Evolutionary conservation across 2,888 invertebrate species (phyloP).

Genomic region (Stenodera caucasica): DNA sequence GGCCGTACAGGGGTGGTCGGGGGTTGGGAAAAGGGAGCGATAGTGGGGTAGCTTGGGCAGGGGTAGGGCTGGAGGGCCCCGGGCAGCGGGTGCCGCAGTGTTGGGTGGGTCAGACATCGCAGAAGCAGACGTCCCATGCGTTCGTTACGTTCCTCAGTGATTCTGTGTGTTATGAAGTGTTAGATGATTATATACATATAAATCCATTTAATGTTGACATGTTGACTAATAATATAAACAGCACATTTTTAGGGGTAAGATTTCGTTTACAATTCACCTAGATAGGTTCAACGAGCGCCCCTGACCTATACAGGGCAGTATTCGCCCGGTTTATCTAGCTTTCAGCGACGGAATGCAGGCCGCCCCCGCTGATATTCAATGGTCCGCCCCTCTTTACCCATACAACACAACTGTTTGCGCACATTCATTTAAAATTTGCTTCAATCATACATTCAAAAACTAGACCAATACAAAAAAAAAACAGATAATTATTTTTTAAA

Average conservation of each 20-base stretch:
- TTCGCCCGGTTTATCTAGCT: slow-evolving; percentile 10
- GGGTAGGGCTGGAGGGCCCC: slow-evolving; percentile 53
- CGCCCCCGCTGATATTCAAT: slow-evolving; percentile 17
- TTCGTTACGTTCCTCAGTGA: slow-evolving; percentile 34
- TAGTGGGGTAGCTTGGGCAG: slow-evolving; percentile 55
- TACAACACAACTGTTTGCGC: slow-evolving; percentile 19
- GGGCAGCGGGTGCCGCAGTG: slow-evolving; percentile 57
- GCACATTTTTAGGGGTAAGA: slow-evolving; percentile 35
- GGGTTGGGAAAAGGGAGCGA: slow-evolving; percentile 47
- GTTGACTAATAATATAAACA: slow-evolving; percentile 24
- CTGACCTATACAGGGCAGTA: slow-evolving; percentile 8
- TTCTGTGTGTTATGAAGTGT: slow-evolving; percentile 30
- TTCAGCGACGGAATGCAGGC: slow-evolving; percentile 14
- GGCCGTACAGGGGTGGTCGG: slow-evolving; percentile 40
- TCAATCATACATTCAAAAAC: slow-evolving; percentile 2
- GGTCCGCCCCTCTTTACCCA: slow-evolving; percentile 11
- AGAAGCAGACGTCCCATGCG: slow-evolving; percentile 44
- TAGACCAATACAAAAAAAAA: slow-evolving; percentile 2
- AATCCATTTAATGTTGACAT: slow-evolving; percentile 27
- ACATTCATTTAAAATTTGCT: slow-evolving; percentile 23
- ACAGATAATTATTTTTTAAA: background rate
- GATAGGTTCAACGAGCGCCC: slow-evolving; percentile 6
- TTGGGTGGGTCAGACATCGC: slow-evolving; percentile 58
- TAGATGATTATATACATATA: slow-evolving; percentile 11
- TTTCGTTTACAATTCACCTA: slow-evolving; percentile 15